Evolutionary conservation across 2,888 invertebrate genomes (phyloP).

Genomic region (Phengaris alcon): DNA sequence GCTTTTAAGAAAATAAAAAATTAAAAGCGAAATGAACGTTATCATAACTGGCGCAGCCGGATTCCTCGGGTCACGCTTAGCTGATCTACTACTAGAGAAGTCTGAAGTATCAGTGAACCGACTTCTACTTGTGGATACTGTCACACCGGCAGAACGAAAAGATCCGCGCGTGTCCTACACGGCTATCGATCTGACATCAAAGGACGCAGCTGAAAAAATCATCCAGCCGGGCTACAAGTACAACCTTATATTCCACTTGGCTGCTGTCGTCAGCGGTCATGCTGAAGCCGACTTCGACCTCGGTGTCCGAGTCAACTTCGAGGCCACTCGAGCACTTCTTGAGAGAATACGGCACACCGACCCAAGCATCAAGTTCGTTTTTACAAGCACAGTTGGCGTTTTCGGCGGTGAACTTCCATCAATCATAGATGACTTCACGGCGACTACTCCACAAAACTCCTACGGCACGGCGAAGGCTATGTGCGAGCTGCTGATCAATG

Average conservation of each 20-base stretch:
- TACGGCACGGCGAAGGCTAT: constrained; percentile 67
- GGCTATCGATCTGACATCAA: constrained; percentile 44
- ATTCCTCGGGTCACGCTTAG: too few relatives aligned
- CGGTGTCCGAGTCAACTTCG: constrained; percentile 62
- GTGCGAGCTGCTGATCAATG: constrained; percentile 62
- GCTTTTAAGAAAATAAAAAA: too few relatives aligned
- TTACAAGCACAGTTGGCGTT: constrained; percentile 59
- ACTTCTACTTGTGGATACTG: constrained; percentile 46
- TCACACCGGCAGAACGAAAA: constrained; percentile 33
- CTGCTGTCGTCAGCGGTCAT: constrained; percentile 66
- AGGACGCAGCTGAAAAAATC: constrained; percentile 48
- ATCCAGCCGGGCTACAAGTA: constrained; percentile 47
- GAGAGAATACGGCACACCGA: constrained; percentile 53
- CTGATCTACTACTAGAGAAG: too few relatives aligned
- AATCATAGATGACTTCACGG: constrained; percentile 52
- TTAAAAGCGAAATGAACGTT: too few relatives aligned
- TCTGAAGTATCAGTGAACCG: too few relatives aligned
- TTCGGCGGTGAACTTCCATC: constrained; percentile 58
- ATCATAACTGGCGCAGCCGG: too few relatives aligned
- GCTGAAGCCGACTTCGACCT: constrained; percentile 65
- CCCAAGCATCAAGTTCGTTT: constrained; percentile 52
- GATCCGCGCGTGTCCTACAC: constrained; percentile 48
- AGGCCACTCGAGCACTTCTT: constrained; percentile 59
- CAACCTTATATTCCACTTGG: constrained; percentile 60
- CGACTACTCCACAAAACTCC: constrained; percentile 58